Evolutionary conservation across 1,140 invertebrate genomes (phyloP), one percentile per base, ranked within the genome.

Genomic region (Tetragonula clypearis): DNA sequence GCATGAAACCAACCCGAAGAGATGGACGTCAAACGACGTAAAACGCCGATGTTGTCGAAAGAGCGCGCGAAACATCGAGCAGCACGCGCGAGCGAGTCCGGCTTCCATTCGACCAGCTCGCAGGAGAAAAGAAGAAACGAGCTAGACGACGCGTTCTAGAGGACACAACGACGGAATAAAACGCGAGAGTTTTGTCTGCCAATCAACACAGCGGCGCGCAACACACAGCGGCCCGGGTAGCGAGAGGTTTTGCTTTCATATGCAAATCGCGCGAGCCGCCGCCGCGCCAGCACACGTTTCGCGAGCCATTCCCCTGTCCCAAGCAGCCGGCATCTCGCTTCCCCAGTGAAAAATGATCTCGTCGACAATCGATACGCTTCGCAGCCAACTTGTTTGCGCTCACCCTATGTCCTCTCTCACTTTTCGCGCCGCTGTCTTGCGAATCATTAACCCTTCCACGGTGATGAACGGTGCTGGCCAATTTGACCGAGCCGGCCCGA

Each of bases 321-420:
- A 75, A 69, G 60, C 79, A 82, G 60, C 71, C 79, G 75, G 60
- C 71, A 73, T 85, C 58, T 85, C 82, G 87, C 75, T 82, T 71
- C 69, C 41, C 41, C 53, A 68, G 53, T 89, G 87, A 89, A 89
- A 89, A 89, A 89, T 89, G 83, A 89, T 89, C 87, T 79, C 84
- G 73, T 41, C 85, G 87, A 89, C 87, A 82, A 89, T 89, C 87
- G 79, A 89, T 86, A 71, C 73, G 65, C 62, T 75, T 75, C 85
- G 84, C 58, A 21, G 56, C 26, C 21, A 26, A 30, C 26, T 68
- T 55, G 72, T 75, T 82, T 30, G 71, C 71, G 71, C 49, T 35
- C 41, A 26, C n/a, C 30, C 14, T 65, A n/a, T 58, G 5, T 17
- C 56, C 6, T 26, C 76, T 41, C 3, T 55, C 66, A n/a, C 15